Percentiles rank a stretch among this genome's conserved stretches.
Conservation (phyloP, 2,113 vertebrate genomes). For the Rhizomys pruinosus region DNA sequence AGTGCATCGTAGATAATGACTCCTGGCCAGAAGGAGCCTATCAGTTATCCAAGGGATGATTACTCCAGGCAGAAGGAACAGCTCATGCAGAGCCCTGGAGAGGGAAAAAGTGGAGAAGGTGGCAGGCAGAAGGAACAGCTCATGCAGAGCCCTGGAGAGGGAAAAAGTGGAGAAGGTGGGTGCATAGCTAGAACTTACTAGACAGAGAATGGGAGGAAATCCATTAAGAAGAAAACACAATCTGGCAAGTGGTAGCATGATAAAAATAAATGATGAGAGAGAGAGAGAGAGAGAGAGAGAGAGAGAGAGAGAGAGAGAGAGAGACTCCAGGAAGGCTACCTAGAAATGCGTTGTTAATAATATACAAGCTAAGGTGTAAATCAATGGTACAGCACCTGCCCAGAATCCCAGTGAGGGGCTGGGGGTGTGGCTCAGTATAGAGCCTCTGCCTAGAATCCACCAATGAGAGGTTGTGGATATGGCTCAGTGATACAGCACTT, state of each 20-base stretch:
- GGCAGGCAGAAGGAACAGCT: background rate
- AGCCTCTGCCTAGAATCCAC: background rate
- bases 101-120: background rate
- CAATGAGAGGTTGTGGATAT: background rate
- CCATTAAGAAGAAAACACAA: background rate
- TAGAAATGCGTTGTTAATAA: background rate
- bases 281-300: too few species aligned
- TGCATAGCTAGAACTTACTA: too few species aligned
- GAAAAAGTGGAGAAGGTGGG: accelerated
- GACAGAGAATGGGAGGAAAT: too few species aligned
- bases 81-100: too few species aligned
- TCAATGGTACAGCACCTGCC: background rate
- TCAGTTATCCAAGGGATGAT: background rate
- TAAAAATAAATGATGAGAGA: background rate
- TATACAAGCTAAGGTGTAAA: background rate
- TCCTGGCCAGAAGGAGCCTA: background rate
- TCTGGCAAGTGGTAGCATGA: background rate
- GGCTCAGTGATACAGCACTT: background rate
- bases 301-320: too few species aligned
- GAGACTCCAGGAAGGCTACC: background rate
- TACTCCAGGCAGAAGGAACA: background rate
- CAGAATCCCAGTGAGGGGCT: background rate
- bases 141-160: too few species aligned
- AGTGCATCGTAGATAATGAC: accelerated
- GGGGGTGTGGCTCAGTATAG: background rate